These are phyloP conservation scores for Gortyna flavago DNA, from an alignment of 2,888 invertebrate species.

Conservation along the genomic window DNA sequence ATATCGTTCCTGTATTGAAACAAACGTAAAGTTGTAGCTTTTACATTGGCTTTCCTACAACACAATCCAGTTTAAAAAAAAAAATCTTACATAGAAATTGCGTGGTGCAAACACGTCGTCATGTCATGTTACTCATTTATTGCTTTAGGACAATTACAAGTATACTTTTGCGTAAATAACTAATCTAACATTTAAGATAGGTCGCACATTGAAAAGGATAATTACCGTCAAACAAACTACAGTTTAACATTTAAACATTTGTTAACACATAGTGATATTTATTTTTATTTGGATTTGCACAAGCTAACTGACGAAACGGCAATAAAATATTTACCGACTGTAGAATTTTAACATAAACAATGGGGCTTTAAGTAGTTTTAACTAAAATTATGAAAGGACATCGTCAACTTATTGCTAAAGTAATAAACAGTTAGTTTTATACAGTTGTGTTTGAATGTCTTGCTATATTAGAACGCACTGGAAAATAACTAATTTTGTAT, in stretches of 20 bases:
- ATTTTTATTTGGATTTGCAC: slow-evolving; percentile 23
- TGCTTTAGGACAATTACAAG: background rate
- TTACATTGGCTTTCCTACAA: background rate
- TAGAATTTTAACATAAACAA: slow-evolving; percentile 23
- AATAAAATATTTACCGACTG: slow-evolving; percentile 20
- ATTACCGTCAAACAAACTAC: slow-evolving; percentile 11
- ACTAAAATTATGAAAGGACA: slow-evolving; percentile 21
- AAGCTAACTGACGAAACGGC: slow-evolving; percentile 11
- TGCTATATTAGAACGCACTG: background rate
- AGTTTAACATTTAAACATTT: slow-evolving; percentile 28
- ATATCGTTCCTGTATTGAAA: background rate
- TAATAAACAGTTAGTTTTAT: slow-evolving; percentile 6
- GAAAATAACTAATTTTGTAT: background rate
- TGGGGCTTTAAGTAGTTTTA: slow-evolving; percentile 39
- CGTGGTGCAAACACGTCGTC: background rate
- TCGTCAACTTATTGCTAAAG: slow-evolving; percentile 8
- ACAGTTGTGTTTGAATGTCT: background rate
- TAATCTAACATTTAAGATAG: background rate
- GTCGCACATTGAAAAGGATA: background rate
- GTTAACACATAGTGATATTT: slow-evolving; percentile 1
- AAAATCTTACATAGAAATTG: background rate
- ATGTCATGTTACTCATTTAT: background rate
- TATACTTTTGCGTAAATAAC: background rate
- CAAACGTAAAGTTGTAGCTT: background rate
- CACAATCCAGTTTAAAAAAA: too few species aligned